Conservation (phyloP, 2,113 vertebrate species). For the Dipodomys spectabilis region DNA sequence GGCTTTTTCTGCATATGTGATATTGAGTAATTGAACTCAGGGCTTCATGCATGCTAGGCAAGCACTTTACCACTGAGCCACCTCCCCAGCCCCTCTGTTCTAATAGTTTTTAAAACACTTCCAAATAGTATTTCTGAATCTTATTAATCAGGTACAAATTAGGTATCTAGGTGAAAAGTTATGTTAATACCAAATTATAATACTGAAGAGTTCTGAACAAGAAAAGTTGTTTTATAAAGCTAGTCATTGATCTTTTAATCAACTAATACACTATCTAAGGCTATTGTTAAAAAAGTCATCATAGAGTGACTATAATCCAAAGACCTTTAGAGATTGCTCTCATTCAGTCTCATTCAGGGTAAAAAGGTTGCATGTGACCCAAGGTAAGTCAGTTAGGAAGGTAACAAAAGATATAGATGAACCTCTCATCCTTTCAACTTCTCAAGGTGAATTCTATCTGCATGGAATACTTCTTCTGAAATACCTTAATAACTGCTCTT, state of each 20-base stretch:
- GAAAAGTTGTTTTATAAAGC: slow-evolving; percentile 34
- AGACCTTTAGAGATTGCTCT: slow-evolving; percentile 5
- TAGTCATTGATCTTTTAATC: neutral
- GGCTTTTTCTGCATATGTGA: no score
- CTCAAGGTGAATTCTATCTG: slow-evolving; percentile 11
- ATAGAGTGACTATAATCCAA: slow-evolving; percentile 24
- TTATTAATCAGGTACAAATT: slow-evolving; percentile 45
- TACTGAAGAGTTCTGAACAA: slow-evolving; percentile 33
- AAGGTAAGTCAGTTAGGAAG: neutral
- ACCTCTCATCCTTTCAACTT: neutral
- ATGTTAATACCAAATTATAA: slow-evolving; percentile 3
- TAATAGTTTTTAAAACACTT: neutral
- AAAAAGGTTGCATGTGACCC: neutral
- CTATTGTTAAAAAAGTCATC: slow-evolving; percentile 9
- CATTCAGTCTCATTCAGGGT: neutral
- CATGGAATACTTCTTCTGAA: neutral
- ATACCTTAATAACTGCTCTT: neutral
- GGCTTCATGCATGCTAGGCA: no score
- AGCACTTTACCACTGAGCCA: no score
- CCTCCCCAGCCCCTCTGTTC: no score
- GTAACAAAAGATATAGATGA: neutral
- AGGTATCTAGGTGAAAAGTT: slow-evolving; percentile 21
- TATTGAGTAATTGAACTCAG: no score
- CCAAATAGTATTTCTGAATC: neutral
- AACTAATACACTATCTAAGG: neutral